Evolutionary conservation across 2,113 vertebrate species (phyloP).

Genomic region (Bostrychus sinensis): DNA sequence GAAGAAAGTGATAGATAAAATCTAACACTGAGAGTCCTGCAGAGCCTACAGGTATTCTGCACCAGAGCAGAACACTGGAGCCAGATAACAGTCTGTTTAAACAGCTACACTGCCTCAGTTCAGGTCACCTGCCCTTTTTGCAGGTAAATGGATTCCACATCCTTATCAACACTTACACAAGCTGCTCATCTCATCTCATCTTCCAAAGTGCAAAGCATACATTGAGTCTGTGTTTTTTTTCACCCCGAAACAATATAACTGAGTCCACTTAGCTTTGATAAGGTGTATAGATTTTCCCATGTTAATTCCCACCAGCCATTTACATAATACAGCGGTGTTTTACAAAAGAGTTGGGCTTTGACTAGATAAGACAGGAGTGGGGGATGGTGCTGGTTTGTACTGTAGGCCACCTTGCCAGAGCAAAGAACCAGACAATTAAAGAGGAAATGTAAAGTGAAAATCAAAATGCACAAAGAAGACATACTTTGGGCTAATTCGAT

Average conservation of each 20-base stretch:
- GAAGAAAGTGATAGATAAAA: not conserved
- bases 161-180: conserved; percentile 39
- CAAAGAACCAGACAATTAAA: too few species aligned
- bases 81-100: conserved; percentile 52
- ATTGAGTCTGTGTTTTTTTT: not conserved
- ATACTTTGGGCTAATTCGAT: too few species aligned
- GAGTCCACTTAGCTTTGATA: not conserved
- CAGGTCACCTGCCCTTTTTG: conserved; percentile 52
- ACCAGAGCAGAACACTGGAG: conserved; percentile 29
- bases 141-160: conserved; percentile 35
- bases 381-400: too few species aligned
- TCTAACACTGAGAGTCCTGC: conserved; percentile 27
- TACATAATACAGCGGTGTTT: not conserved
- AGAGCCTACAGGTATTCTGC: conserved; percentile 22
- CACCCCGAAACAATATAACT: conserved; percentile 2
- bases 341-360: too few species aligned
- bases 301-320: not conserved
- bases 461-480: too few species aligned
- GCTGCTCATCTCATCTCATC: conserved; percentile 31
- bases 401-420: too few species aligned
- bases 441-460: too few species aligned
- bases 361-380: too few species aligned
- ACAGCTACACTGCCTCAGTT: conserved; percentile 49
- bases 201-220: conserved; percentile 11
- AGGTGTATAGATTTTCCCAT: not conserved